Percentiles rank a stretch among this genome's conserved stretches.
Conservation (phyloP, 2,888 invertebrate species). For the Autographa gamma region DNA sequence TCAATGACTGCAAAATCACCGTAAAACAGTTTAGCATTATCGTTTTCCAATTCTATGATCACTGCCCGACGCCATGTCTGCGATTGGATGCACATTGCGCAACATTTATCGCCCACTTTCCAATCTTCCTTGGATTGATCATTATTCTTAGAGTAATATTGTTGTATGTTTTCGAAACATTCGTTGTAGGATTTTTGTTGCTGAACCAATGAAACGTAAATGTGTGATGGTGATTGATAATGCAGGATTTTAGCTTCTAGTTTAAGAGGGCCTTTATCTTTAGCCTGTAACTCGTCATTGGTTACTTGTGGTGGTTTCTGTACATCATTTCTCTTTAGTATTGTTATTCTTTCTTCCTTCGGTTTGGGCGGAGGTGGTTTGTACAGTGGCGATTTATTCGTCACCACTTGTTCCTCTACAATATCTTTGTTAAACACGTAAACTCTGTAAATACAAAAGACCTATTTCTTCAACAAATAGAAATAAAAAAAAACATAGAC, state of each 20-base stretch:
- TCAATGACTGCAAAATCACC: slow-evolving; percentile 91
- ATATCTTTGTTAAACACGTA: slow-evolving; percentile 73
- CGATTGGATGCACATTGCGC: slow-evolving; percentile 79
- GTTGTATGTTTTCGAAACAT: slow-evolving; percentile 88
- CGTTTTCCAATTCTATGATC: slow-evolving; percentile 75
- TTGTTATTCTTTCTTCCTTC: slow-evolving; percentile 58
- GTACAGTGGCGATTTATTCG: slow-evolving; percentile 69
- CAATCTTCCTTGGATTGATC: slow-evolving; percentile 74
- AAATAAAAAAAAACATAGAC: no score
- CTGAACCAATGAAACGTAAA: slow-evolving; percentile 89
- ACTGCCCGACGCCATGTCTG: slow-evolving; percentile 91
- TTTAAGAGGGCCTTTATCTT: slow-evolving; percentile 85
- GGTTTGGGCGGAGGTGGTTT: slow-evolving; percentile 53
- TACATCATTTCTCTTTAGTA: slow-evolving; percentile 60
- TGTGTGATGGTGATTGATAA: slow-evolving; percentile 88
- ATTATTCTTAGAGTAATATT: slow-evolving; percentile 78
- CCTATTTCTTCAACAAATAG: not conserved
- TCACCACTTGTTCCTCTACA: slow-evolving; percentile 70
- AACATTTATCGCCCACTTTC: slow-evolving; percentile 86
- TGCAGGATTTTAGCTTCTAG: slow-evolving; percentile 85
- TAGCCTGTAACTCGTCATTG: slow-evolving; percentile 73
- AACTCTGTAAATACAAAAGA: slow-evolving; percentile 66
- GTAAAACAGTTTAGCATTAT: slow-evolving; percentile 88
- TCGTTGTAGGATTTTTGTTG: slow-evolving; percentile 81
- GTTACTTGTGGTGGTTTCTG: slow-evolving; percentile 49